Evolutionary conservation across 2,888 invertebrate species (phyloP), one percentile per base, ranked within the genome.

Genomic region (Macrosiphum euphorbiae): DNA sequence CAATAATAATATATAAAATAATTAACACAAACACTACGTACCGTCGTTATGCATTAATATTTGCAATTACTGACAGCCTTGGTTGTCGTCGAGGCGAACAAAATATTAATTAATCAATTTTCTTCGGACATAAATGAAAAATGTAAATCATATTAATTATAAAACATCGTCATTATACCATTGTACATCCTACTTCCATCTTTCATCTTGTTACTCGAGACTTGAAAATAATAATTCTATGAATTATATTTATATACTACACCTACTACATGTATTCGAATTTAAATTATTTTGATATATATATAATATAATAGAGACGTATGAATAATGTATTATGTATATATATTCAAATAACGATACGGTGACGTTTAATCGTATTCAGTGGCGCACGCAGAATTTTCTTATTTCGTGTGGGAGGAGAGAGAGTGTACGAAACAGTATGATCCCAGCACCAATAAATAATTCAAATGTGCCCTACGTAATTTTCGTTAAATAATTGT

Each of bases 191-290:
- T 35, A 35, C 78, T 78, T 78, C 20, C 78, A 35, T 35, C 67
- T 35, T 35, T 5, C 67, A 35, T 78, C 78, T 78, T 78, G 35
- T 78, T 78, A 78, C 35, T 78, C 20, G 78, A 78, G 35, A 78
- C 78, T 78, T 35, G 78, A 78, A 78, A 78, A 78, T 78, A 78
- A 78, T 78, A 78, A 78, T 35, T 78, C 78, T n/a, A 78, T 78
- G 20, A 78, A 78, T 35, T 35, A 78, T 78, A 78, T 78, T 78
- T 78, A 78, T 78, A 78, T 20, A 78, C 20, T 35, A 78, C 78
- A 78, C 78, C 35, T 78, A 78, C 35, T 78, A 78, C 78, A 78
- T 78, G 78, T 8, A 78, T 78, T 78, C 78, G 35, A 35, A 78
- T 78, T 78, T 78, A 78, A 78, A 78, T 78, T 78, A 78, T 78